A percentile compares a stretch with the other conserved stretches of the same genome.
These are phyloP conservation scores for Drosophila tsacasi DNA, from an alignment of 1,140 invertebrate species.

Conservation along the genomic window DNA sequence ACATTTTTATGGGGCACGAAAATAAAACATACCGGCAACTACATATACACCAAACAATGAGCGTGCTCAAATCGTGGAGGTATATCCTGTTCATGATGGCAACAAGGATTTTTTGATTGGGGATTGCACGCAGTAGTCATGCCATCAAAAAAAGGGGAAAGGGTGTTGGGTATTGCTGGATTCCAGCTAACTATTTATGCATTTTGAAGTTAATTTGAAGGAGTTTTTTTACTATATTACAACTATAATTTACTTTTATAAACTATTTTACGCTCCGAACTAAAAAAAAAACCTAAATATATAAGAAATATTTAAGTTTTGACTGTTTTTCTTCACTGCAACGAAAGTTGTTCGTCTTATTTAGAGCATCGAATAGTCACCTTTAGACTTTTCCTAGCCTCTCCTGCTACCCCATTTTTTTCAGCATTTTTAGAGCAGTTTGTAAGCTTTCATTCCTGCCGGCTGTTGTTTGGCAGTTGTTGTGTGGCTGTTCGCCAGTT, in stretches of 20 bases:
- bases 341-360: too few relatives aligned
- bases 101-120: slow-evolving; percentile 7
- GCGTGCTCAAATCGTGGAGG: slow-evolving; percentile 7
- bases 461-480: slow-evolving; percentile 38
- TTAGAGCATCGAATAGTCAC: not conserved
- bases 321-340: too few relatives aligned
- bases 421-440: slow-evolving; percentile 40
- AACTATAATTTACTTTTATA: too few relatives aligned
- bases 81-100: slow-evolving; percentile 7
- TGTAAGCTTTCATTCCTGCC: slow-evolving; percentile 24
- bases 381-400: not conserved
- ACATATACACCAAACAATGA: slow-evolving; percentile 23
- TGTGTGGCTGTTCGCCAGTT: slow-evolving; percentile 44
- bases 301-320: too few relatives aligned
- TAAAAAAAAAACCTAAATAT: too few relatives aligned
- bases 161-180: not conserved
- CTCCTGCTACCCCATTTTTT: slow-evolving; percentile 2
- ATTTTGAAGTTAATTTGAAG: not conserved
- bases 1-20: slow-evolving; percentile 25
- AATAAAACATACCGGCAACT: slow-evolving; percentile 26
- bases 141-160: not conserved
- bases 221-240: too few relatives aligned
- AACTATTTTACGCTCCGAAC: too few relatives aligned
- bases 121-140: not conserved
- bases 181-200: not conserved